phyloP scores from a whole-genome alignment of 2,888 invertebrate species.

The Drosophila siamana region DNA sequence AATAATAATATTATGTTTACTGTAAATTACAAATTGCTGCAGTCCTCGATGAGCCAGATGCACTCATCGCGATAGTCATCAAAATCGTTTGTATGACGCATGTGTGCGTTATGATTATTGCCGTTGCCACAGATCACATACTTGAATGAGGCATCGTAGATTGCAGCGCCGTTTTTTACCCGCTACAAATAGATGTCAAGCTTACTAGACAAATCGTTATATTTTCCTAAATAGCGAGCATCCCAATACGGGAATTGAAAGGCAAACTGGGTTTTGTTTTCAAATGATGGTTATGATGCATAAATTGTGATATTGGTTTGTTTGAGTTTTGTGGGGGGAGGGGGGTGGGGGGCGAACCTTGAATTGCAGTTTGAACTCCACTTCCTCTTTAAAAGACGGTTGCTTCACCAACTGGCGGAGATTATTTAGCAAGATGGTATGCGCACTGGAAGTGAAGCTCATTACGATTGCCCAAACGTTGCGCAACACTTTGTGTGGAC shows the following conservation, averaged over 20 bases:
- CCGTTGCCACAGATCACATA: constrained; percentile 69
- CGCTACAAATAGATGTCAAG: constrained; percentile 56
- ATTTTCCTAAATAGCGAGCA: constrained; percentile 62
- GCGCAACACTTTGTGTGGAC: constrained; percentile 45
- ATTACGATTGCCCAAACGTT: neutral
- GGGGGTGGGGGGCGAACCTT: too few relatives aligned
- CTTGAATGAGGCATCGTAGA: constrained; percentile 52
- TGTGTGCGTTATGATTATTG: constrained; percentile 69
- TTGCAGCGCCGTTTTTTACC: constrained; percentile 48
- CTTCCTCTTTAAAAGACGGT: constrained; percentile 35
- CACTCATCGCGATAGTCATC: constrained; percentile 57
- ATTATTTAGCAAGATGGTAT: constrained; percentile 36
- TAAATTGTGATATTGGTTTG: too few relatives aligned
- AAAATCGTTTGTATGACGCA: constrained; percentile 37
- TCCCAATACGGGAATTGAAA: constrained; percentile 71
- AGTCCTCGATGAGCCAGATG: constrained; percentile 74
- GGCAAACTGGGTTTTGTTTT: constrained; percentile 50
- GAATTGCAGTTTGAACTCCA: constrained; percentile 27
- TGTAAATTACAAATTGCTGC: constrained; percentile 44
- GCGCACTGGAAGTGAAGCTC: constrained; percentile 40
- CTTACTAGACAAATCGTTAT: constrained; percentile 62
- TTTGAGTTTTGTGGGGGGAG: too few relatives aligned
- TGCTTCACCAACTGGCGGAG: constrained; percentile 45
- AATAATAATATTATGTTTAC: neutral
- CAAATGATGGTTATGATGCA: too few relatives aligned